Evolutionary conservation across 2,797 vertebrate genomes (phyloP).

Genomic region (Enteromius thamalakanensis): DNA sequence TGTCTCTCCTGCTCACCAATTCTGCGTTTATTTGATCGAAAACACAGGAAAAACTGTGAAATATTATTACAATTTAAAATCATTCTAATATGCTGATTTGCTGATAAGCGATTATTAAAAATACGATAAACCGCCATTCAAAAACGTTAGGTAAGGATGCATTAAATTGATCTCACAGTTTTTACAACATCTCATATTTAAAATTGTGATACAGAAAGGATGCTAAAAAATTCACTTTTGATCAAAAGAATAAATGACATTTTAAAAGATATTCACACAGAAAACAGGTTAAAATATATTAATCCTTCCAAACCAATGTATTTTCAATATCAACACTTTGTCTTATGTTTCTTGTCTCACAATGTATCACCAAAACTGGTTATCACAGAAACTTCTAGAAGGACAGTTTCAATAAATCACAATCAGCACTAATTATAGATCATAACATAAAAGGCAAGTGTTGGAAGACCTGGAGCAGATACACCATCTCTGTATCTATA

Average conservation of each 20-base stretch:
- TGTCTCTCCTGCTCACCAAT: not conserved
- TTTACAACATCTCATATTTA: too few species aligned
- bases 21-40: not conserved
- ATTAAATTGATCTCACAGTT: too few species aligned
- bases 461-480: not conserved
- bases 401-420: not conserved
- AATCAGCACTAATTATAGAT: constrained; percentile 11
- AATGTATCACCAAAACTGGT: not conserved
- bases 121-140: too few species aligned
- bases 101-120: not conserved
- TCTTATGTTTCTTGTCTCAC: not conserved
- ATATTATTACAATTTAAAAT: not conserved
- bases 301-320: not conserved
- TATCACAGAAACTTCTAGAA: not conserved
- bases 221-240: not conserved
- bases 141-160: too few species aligned
- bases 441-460: not conserved
- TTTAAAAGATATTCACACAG: not conserved
- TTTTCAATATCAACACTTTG: not conserved
- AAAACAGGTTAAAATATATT: not conserved
- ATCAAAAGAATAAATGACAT: too few species aligned
- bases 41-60: not conserved
- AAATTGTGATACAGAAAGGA: too few species aligned
- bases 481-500: not conserved
- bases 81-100: not conserved